Evolutionary conservation across 2,888 invertebrate genomes (phyloP).

Genomic region (Leptura quadrifasciata): DNA sequence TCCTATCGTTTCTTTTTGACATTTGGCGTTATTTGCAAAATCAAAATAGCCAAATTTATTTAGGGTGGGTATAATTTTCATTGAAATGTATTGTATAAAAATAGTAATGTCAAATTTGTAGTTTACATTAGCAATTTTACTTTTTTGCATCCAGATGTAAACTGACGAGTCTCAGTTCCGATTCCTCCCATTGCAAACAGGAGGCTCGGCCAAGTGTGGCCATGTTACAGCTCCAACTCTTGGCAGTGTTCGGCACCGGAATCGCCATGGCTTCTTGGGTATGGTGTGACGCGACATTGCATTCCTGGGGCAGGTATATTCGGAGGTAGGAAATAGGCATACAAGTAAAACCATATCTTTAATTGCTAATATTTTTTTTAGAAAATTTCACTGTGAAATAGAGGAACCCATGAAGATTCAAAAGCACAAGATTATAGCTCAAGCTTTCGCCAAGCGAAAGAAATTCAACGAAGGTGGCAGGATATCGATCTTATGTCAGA

Average conservation of each 20-base stretch:
- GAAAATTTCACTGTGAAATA: constrained; percentile 83
- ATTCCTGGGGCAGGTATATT: constrained; percentile 90
- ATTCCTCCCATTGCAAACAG: constrained; percentile 78
- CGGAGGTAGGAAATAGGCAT: constrained; percentile 79
- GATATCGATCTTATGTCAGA: constrained; percentile 90
- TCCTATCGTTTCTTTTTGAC: no score
- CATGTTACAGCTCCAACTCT: constrained; percentile 87
- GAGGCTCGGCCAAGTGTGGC: constrained; percentile 87
- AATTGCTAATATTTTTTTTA: constrained; percentile 69
- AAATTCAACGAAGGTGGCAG: constrained; percentile 89
- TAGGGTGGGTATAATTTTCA: no score
- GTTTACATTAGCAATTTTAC: background rate
- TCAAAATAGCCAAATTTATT: no score
- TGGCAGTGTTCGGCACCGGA: constrained; percentile 89
- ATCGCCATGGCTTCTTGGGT: constrained; percentile 95
- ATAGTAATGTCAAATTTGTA: background rate
- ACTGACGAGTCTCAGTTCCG: constrained; percentile 69
- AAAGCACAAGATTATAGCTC: constrained; percentile 93
- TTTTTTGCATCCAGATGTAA: constrained; percentile 73
- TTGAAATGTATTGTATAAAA: no score
- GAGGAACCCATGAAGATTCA: constrained; percentile 83
- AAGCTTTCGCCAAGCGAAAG: constrained; percentile 91
- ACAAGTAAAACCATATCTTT: background rate
- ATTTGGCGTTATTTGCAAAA: no score
- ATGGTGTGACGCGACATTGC: constrained; percentile 90